These are phyloP conservation scores for Phasia obesa DNA, from an alignment of 2,888 invertebrate genomes.

Conservation along the genomic window DNA sequence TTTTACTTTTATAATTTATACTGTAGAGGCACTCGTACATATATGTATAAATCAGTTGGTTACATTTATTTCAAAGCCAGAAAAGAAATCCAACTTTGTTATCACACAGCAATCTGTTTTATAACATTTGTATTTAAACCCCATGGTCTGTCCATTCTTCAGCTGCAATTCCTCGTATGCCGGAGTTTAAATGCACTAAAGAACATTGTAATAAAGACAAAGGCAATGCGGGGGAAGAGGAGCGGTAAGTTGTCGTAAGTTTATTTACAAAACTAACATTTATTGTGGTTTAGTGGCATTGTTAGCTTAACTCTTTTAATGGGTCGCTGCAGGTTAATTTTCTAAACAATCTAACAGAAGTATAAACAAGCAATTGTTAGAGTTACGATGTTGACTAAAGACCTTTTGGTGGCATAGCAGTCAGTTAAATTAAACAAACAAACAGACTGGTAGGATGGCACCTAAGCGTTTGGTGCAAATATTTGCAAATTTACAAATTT, in stretches of 20 bases:
- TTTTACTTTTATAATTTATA: no score
- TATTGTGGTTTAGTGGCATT: constrained; percentile 27
- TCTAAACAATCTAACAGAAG: constrained; percentile 41
- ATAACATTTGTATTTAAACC: constrained; percentile 21
- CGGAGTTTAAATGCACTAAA: neutral
- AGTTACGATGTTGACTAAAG: constrained; percentile 10
- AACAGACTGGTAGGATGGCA: neutral
- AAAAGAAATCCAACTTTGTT: constrained; percentile 15
- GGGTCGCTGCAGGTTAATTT: constrained; percentile 66
- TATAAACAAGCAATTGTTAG: constrained; percentile 41
- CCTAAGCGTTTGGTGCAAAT: neutral
- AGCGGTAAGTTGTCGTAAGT: constrained; percentile 16
- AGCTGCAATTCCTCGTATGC: neutral
- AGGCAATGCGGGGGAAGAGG: neutral
- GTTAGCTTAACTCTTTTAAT: constrained; percentile 51
- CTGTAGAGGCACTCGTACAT: no score
- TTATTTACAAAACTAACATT: constrained; percentile 41
- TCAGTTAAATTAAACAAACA: constrained; percentile 14
- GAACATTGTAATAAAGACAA: neutral
- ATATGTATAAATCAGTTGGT: neutral
- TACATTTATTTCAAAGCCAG: neutral
- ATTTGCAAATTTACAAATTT: constrained; percentile 7
- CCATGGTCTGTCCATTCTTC: constrained; percentile 28
- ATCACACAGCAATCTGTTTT: constrained; percentile 20
- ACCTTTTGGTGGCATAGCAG: constrained; percentile 7